Evolutionary conservation across 2,113 vertebrate genomes (phyloP), one percentile per base, ranked within the genome.

Genomic region (Vidua macroura): DNA sequence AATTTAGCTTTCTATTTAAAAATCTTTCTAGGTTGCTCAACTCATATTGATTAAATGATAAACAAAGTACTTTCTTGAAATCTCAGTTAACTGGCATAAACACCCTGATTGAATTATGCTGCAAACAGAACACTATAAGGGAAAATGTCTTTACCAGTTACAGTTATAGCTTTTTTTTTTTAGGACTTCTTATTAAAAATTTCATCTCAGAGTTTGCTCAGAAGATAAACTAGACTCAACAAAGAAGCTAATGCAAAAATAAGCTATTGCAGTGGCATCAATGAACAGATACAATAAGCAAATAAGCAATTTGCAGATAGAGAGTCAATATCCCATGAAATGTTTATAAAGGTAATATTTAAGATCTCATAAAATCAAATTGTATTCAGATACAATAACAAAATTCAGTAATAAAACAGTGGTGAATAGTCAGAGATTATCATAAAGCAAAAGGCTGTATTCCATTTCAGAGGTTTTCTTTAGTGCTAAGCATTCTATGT

Each of bases 271-370:
- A 92, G 7, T 85, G 76, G 48, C 92, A 92, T 94, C 80, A 90
- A 58, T 88, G 83, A 96, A 21, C 92, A 92, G 85, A 94, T 83
- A 94, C 73, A 93, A 91, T 93, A 94, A 92, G 53, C 91, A 96
- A 96, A 97, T 95, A 96, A 93, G 85, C 88, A 97, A 92, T 96
- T 97, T 97, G 79, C 83, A 93, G 92, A 93, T 91, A 93, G 53
- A 95, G 68, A 95, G 84, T 93, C 90, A 96, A 94, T 92, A 94
- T 94, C 64, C 85, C 92, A 93, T 97, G 94, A 96, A 97, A 94
- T 95, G 88, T 97, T 96, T 97, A 95, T 97, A 96, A 96, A 96
- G 79, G 76, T 96, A 93, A 96, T 96, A 96, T 94, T 96, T 97
- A 96, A 96, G 94, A 88, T 78, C 90, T 93, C 92, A 86, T 95